These are phyloP conservation scores for Apodemia duryi DNA, from an alignment of 2,888 invertebrate species.

Conservation along the genomic window DNA sequence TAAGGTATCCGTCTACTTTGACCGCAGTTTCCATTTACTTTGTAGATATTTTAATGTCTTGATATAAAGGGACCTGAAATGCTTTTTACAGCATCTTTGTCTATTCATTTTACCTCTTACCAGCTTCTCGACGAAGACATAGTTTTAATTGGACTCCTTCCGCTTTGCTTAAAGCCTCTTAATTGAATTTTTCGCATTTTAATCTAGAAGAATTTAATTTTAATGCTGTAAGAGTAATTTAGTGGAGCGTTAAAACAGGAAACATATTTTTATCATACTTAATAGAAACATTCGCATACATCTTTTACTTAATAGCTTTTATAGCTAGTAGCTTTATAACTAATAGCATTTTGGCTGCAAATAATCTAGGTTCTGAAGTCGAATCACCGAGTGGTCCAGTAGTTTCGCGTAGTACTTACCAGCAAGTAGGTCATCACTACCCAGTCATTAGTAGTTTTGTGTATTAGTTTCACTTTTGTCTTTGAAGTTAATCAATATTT, in stretches of 20 bases:
- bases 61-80: conserved; percentile 54
- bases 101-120: conserved; percentile 53
- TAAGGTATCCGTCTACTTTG: background rate
- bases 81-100: conserved; percentile 48
- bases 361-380: background rate
- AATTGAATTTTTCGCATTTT: conserved; percentile 57
- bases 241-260: conserved; percentile 25
- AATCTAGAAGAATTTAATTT: conserved; percentile 46
- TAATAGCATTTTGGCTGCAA: background rate
- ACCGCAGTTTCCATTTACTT: conserved; percentile 33
- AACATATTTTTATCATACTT: background rate
- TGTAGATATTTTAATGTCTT: conserved; percentile 46
- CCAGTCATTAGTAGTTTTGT: no score
- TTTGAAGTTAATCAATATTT: no score
- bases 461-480: no score
- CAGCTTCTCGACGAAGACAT: conserved; percentile 52
- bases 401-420: no score
- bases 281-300: background rate
- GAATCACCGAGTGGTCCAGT: background rate
- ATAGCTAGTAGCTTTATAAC: background rate
- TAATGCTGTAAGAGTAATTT: conserved; percentile 39
- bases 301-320: background rate
- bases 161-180: conserved; percentile 53
- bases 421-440: no score
- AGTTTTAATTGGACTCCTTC: conserved; percentile 67